A percentile compares a stretch with the other conserved stretches of the same genome.
Conservation (phyloP, 2,888 invertebrate genomes). For the Diachrysia chrysitis region DNA sequence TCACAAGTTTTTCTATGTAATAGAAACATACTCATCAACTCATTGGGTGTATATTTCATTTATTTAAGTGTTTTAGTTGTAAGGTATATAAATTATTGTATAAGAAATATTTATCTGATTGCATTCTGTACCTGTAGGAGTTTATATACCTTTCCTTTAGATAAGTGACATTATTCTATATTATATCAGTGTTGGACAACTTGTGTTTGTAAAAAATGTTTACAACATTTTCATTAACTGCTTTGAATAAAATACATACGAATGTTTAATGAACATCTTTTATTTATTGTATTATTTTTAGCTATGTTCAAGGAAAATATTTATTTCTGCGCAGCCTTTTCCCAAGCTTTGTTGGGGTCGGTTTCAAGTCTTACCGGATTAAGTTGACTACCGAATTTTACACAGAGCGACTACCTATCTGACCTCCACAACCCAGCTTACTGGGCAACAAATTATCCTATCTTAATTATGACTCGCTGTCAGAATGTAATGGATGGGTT, state of each 20-base stretch:
- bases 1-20: not conserved
- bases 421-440: no score
- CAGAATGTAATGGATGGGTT: no score
- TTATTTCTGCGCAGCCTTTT: no score
- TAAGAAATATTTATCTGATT: conserved; percentile 6
- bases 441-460: no score
- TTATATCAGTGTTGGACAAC: conserved; percentile 29
- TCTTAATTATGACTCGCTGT: no score
- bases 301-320: not conserved
- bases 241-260: conserved; percentile 56
- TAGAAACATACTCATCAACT: conserved; percentile 10
- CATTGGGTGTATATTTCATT: conserved; percentile 38
- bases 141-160: conserved; percentile 39
- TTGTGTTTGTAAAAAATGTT: conserved; percentile 41
- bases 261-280: conserved; percentile 45
- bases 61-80: conserved; percentile 12
- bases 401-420: no score
- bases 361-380: no score
- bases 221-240: conserved; percentile 44
- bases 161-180: conserved; percentile 37
- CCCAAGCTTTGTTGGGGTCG: no score
- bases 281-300: conserved; percentile 35
- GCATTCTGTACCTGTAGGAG: conserved; percentile 19
- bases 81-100: conserved; percentile 36
- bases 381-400: no score